Evolutionary conservation across 35 echinoderm and acorn worm genomes (phyloP), one percentile per base, ranked within the genome.

Genomic region (Apostichopus japonicus): DNA sequence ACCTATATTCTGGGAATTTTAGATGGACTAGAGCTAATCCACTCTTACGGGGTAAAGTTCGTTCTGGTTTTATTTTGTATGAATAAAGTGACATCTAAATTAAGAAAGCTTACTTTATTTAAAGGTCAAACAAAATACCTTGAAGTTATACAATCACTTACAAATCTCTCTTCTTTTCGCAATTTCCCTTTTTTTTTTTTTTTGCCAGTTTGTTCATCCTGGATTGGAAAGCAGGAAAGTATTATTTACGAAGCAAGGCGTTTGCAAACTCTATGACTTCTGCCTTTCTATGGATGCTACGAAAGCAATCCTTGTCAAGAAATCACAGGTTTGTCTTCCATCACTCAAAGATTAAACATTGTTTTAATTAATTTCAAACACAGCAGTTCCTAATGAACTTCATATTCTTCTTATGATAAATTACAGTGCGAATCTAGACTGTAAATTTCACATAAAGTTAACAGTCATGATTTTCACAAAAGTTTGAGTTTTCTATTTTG

Each of bases 221-320:
- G 78, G 78, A 14, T 10, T 80, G 53, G 8, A 9, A 51, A 80
- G 24, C 27, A 44, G 14, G 78, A 80, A 80, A 80, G 78, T 80
- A 5, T 51, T 80, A 17, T 17, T 80, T 10, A 44, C 78, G 10
- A 80, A 80, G 24, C 8, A 44, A 44, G 78, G 78, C 10, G 53
- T 80, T 44, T 80, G 78, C 19, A 80, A 80, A 80, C 78, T 80
- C 9, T 80, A 80, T 80, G 78, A 80, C 23, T 80, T 80, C 53
- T 80, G 78, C 27, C 24, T 80, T 10, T 14, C 78, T 9, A 25
- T 6, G 9, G 78, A 80, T 51, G 78, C 24, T 44, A 21, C 5
- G 53, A 27, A 27, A 1, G 6, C 78, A 80, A 80, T 23, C 14
- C 5, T 14, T 8, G 23, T 44, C 9, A 80, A 80, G 17, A 80